A percentile compares a stretch with the other conserved stretches of the same genome.
phyloP scores from a whole-genome alignment of 2,888 invertebrate genomes.

The Myopa tessellatipennis region DNA sequence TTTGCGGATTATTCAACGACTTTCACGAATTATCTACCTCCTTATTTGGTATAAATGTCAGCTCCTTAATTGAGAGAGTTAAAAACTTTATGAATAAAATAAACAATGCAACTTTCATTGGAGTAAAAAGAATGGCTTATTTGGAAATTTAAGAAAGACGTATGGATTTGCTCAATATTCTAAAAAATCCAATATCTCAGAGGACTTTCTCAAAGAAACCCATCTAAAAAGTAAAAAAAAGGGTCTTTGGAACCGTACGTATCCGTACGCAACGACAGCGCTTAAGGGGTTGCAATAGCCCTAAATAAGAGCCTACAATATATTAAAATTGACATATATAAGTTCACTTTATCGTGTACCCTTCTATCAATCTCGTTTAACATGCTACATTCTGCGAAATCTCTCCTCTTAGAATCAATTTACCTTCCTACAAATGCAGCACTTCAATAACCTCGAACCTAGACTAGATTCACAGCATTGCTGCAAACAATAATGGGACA shows the following conservation, averaged over 20 bases:
- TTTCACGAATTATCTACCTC: not conserved
- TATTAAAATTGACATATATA: no score
- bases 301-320: no score
- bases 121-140: slow-evolving; percentile 4
- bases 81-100: slow-evolving; percentile 8
- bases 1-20: not conserved
- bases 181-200: not conserved
- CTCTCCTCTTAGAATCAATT: slow-evolving; percentile 4
- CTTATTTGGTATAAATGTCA: not conserved
- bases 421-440: slow-evolving; percentile 4
- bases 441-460: not conserved
- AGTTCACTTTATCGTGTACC: no score
- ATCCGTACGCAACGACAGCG: no score
- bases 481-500: not conserved
- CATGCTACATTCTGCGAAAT: no score
- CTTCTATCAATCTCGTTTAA: no score
- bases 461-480: not conserved
- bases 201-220: not conserved
- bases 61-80: not conserved
- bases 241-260: no score
- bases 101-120: not conserved
- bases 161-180: not conserved
- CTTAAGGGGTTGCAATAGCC: no score
- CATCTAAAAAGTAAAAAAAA: no score
- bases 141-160: not conserved